phyloP scores from a whole-genome alignment of 23 tunicate species.

The Styela plicata region DNA sequence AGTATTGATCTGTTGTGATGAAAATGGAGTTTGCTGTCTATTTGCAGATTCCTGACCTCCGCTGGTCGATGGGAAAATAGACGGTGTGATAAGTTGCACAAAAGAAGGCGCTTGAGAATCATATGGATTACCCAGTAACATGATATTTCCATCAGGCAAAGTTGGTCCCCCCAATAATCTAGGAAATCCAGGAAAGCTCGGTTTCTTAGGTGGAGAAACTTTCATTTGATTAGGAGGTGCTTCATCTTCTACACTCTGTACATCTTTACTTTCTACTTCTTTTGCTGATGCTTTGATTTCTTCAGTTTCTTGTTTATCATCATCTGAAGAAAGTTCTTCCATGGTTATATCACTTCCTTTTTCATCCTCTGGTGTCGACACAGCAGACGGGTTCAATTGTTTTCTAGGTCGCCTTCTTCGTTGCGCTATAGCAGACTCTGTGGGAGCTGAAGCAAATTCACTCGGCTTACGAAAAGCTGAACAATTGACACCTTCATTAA shows the following conservation, averaged over 20 bases:
- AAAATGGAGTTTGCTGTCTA: conserved; percentile 1
- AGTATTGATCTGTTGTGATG: conserved; percentile 58
- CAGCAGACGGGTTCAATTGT: conserved; percentile 38
- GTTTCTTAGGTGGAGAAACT: not conserved
- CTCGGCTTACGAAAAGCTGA: conserved; percentile 67
- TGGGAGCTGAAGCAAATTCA: conserved; percentile 32
- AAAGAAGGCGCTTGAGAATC: conserved; percentile 36
- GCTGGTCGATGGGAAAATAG: conserved; percentile 15
- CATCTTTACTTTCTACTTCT: not conserved
- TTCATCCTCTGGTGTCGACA: conserved; percentile 12
- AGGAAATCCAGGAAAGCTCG: not conserved
- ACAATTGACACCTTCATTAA: conserved; percentile 29
- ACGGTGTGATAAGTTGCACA: conserved; percentile 34
- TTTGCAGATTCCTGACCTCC: not conserved
- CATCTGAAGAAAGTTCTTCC: conserved; percentile 10
- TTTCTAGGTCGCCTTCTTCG: conserved; percentile 46
- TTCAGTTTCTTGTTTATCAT: not conserved
- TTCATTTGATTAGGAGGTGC: not conserved
- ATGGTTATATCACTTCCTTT: conserved; percentile 5
- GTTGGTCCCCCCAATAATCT: not conserved
- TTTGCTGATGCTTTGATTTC: not conserved
- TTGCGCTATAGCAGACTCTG: conserved; percentile 32
- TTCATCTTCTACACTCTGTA: not conserved
- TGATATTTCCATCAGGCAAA: conserved; percentile 11
- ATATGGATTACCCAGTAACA: conserved; percentile 12